Evolutionary conservation across 2,888 invertebrate species (phyloP).

Genomic region (Gnatocerus cornutus): DNA sequence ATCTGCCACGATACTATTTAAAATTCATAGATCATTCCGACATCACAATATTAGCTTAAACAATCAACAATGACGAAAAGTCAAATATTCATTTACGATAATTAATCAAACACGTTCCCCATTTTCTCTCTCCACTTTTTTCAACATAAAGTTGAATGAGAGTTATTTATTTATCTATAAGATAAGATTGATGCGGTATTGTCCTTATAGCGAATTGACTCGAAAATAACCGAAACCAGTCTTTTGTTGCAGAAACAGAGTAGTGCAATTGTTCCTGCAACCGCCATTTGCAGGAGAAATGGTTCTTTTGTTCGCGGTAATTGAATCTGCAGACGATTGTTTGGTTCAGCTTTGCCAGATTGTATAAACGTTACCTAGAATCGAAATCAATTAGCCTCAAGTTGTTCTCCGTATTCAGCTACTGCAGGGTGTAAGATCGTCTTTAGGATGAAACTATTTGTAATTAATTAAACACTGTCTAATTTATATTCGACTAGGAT

Average conservation of each 20-base stretch:
- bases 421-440: conserved; percentile 11
- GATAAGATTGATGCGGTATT: conserved; percentile 22
- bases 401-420: conserved; percentile 53
- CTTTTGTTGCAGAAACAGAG: conserved; percentile 57
- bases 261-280: conserved; percentile 67
- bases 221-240: conserved; percentile 58
- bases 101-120: neutral
- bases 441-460: conserved; percentile 20
- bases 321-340: conserved; percentile 69
- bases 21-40: conserved; percentile 50
- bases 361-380: conserved; percentile 68
- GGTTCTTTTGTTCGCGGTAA: conserved; percentile 70
- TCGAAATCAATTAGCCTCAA: conserved; percentile 67
- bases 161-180: neutral
- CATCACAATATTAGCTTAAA: conserved; percentile 45
- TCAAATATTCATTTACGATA: conserved; percentile 29
- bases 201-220: conserved; percentile 48
- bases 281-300: conserved; percentile 69
- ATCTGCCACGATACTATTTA: conserved; percentile 58
- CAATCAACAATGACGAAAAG: conserved; percentile 43
- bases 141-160: neutral
- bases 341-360: conserved; percentile 65
- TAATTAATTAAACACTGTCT: conserved; percentile 20
- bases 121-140: neutral
- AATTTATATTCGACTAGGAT: neutral